phyloP scores from a whole-genome alignment of 2,888 invertebrate genomes.

The Parelbella ahira region DNA sequence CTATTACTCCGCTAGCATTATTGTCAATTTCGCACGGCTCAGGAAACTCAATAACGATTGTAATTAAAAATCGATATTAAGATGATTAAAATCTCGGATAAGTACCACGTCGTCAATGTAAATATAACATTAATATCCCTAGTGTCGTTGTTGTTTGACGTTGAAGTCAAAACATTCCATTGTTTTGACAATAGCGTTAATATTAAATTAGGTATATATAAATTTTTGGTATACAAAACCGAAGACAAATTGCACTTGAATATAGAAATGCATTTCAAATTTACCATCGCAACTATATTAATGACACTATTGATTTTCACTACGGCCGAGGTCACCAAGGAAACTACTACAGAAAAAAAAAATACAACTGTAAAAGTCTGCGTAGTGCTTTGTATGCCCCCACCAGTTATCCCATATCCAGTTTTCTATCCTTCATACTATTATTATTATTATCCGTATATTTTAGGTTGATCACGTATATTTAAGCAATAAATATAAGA shows the following conservation, averaged over 20 bases:
- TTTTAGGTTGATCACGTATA: conserved; percentile 20
- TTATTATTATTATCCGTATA: conserved; percentile 21
- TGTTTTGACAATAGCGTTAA: no score
- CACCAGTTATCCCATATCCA: conserved; percentile 27
- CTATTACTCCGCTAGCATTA: conserved; percentile 29
- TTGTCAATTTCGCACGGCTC: conserved; percentile 29
- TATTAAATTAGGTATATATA: no score
- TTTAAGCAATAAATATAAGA: no score
- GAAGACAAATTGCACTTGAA: no score
- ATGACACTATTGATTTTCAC: no score
- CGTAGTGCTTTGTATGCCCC: not conserved
- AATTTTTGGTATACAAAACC: no score
- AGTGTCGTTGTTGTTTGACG: no score
- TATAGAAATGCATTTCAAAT: no score
- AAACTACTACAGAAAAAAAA: conserved; percentile 1
- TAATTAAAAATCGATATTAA: conserved; percentile 31
- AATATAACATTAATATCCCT: conserved; percentile 4
- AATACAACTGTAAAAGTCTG: no score
- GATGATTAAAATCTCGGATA: conserved; percentile 21
- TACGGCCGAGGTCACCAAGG: no score
- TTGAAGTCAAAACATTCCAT: no score
- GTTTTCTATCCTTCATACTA: conserved; percentile 34
- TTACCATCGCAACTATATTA: no score
- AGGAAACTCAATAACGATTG: conserved; percentile 32
- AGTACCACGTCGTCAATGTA: conserved; percentile 8